Conservation (phyloP, 2,888 invertebrate genomes). For the Lamproptera curius region DNA sequence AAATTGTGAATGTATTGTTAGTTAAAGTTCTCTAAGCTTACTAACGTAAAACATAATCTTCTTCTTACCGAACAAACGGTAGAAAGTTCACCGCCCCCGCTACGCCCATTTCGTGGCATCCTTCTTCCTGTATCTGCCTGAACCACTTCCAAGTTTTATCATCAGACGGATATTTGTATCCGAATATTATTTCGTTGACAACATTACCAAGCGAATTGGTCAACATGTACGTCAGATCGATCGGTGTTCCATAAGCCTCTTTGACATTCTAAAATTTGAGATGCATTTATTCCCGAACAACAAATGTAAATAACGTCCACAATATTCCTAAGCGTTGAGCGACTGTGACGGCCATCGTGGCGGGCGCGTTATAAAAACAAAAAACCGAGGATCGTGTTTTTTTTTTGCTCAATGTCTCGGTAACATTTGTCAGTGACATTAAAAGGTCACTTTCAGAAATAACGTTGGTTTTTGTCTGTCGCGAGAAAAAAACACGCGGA, state of each 20-base stretch:
- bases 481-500: slow-evolving; percentile 30
- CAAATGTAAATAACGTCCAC: slow-evolving; percentile 21
- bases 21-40: not conserved
- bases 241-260: slow-evolving; percentile 37
- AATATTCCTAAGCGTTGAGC: slow-evolving; percentile 21
- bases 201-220: slow-evolving; percentile 87
- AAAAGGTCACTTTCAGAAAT: slow-evolving; percentile 50
- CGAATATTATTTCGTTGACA: slow-evolving; percentile 87
- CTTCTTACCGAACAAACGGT: slow-evolving; percentile 84
- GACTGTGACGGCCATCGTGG: slow-evolving; percentile 20
- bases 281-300: slow-evolving; percentile 22
- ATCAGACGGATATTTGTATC: slow-evolving; percentile 81
- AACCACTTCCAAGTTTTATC: slow-evolving; percentile 88
- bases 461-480: slow-evolving; percentile 34
- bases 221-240: slow-evolving; percentile 76
- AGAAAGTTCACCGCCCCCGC: slow-evolving; percentile 91
- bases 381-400: slow-evolving; percentile 37
- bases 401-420: slow-evolving; percentile 33
- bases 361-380: slow-evolving; percentile 34
- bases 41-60: not conserved
- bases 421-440: slow-evolving; percentile 48
- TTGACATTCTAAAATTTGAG: slow-evolving; percentile 48
- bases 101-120: slow-evolving; percentile 89
- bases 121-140: slow-evolving; percentile 88
- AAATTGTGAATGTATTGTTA: slow-evolving; percentile 26